phyloP scores from a whole-genome alignment of 2,888 invertebrate genomes.

The Hipparchia sbordonii region DNA sequence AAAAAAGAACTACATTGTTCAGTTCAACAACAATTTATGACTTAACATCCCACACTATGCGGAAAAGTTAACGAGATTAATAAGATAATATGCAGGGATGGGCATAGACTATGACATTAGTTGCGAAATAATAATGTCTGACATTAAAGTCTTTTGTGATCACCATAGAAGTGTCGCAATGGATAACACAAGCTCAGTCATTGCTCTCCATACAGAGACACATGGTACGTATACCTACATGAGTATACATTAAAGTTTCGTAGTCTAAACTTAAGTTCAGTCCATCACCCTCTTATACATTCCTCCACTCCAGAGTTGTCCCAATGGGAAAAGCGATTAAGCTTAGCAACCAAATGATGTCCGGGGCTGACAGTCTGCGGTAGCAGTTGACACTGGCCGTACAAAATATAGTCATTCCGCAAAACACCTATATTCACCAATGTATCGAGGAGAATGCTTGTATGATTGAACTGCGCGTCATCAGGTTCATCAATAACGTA shows the following conservation, averaged over 20 bases:
- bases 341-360: slow-evolving; percentile 49
- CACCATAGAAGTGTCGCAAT: too few species aligned
- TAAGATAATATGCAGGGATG: background rate
- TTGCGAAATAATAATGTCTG: too few species aligned
- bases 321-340: slow-evolving; percentile 60
- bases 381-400: slow-evolving; percentile 62
- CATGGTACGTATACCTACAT: too few species aligned
- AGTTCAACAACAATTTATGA: too few species aligned
- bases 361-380: slow-evolving; percentile 58
- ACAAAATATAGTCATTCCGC: slow-evolving; percentile 52
- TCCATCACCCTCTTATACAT: slow-evolving; percentile 43
- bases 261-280: background rate
- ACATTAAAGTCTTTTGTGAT: too few species aligned
- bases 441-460: slow-evolving; percentile 54
- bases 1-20: too few species aligned
- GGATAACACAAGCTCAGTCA: too few species aligned
- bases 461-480: slow-evolving; percentile 56
- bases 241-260: too few species aligned
- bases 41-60: background rate
- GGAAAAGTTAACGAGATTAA: slow-evolving; percentile 11
- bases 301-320: slow-evolving; percentile 45
- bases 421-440: slow-evolving; percentile 55
- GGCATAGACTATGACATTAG: too few species aligned
- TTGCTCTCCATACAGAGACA: too few species aligned
- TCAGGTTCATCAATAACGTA: slow-evolving; percentile 50